These are phyloP conservation scores for Clarias magur DNA, from an alignment of 2,113 vertebrate species.

Conservation along the genomic window DNA sequence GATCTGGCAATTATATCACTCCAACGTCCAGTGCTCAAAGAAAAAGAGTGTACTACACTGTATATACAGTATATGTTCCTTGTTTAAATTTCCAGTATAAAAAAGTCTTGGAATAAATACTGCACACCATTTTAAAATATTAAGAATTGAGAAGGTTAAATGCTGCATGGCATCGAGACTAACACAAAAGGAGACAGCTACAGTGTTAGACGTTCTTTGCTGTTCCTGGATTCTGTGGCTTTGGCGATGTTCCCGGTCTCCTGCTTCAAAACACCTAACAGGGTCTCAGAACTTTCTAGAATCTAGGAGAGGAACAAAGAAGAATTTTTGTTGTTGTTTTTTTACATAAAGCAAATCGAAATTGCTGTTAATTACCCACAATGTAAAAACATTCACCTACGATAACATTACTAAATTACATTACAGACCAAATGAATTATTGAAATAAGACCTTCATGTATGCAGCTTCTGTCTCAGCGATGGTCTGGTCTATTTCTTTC, in stretches of 20 bases:
- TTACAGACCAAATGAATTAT: neutral
- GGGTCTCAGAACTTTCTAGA: constrained; percentile 88
- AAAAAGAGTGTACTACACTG: too few species aligned
- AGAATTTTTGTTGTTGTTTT: neutral
- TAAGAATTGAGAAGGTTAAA: neutral
- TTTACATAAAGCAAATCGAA: neutral
- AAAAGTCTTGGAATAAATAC: constrained; percentile 23
- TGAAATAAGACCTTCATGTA: constrained; percentile 80
- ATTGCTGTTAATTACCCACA: neutral
- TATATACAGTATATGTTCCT: too few species aligned
- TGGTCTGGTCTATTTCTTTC: constrained; percentile 82
- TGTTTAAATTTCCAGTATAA: too few species aligned
- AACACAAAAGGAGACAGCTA: neutral
- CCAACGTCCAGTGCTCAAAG: too few species aligned
- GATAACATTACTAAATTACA: neutral
- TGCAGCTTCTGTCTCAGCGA: constrained; percentile 84
- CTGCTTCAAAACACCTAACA: constrained; percentile 84
- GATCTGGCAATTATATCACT: too few species aligned
- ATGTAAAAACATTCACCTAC: neutral
- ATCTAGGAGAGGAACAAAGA: constrained; percentile 71
- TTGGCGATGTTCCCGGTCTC: constrained; percentile 80
- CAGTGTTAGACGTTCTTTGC: constrained; percentile 66
- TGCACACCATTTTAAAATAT: constrained; percentile 36
- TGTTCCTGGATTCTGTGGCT: constrained; percentile 66
- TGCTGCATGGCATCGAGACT: neutral